Evolutionary conservation across 2,888 invertebrate genomes (phyloP).

Genomic region (Leucophora obtusa): DNA sequence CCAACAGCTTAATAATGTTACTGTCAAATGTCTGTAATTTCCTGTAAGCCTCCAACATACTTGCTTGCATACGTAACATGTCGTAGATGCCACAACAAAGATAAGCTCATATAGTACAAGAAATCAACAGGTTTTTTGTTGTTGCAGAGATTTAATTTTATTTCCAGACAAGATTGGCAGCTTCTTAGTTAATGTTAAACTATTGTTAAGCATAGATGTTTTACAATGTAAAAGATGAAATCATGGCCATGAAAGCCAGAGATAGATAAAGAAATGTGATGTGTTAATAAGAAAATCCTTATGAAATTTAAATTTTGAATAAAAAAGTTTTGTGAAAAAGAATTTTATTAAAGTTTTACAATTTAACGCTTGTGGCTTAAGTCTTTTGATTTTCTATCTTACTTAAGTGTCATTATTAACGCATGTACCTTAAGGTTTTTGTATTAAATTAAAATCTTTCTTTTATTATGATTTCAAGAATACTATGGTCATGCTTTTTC

Average conservation of each 20-base stretch:
- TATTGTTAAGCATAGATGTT: constrained; percentile 52
- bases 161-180: constrained; percentile 46
- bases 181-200: constrained; percentile 50
- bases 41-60: constrained; percentile 54
- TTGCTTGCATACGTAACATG: constrained; percentile 37
- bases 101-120: constrained; percentile 48
- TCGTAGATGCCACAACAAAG: constrained; percentile 52
- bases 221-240: constrained; percentile 47
- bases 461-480: constrained; percentile 6
- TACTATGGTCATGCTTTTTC: constrained; percentile 44
- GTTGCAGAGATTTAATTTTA: constrained; percentile 36
- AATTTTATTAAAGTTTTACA: not conserved
- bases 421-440: constrained; percentile 26
- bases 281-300: constrained; percentile 41
- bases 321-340: too few species aligned
- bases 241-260: constrained; percentile 13
- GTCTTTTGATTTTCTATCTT: constrained; percentile 13
- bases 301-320: not conserved
- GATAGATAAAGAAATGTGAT: constrained; percentile 6
- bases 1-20: constrained; percentile 62
- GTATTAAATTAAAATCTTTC: not conserved
- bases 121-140: constrained; percentile 47
- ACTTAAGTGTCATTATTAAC: constrained; percentile 26
- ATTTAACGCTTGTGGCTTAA: constrained; percentile 22
- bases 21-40: constrained; percentile 63